A percentile compares a stretch with the other conserved stretches of the same genome.
Conservation (phyloP, 2,113 vertebrate species). For the Paradoxurus hermaphroditus region DNA sequence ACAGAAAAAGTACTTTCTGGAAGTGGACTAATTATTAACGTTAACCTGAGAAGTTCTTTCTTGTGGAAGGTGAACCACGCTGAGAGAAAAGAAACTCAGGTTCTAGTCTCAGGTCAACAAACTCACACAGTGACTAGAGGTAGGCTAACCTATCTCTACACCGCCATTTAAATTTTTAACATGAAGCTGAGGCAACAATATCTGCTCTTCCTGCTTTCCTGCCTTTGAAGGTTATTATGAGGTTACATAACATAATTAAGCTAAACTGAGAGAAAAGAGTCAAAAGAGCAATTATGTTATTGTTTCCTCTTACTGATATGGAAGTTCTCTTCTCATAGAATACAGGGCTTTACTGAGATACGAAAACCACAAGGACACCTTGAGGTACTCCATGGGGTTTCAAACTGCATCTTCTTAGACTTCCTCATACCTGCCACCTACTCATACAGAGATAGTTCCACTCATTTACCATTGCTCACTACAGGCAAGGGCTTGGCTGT, state of each 20-base stretch:
- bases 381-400: background rate
- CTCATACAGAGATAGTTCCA: background rate
- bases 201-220: background rate
- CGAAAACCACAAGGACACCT: background rate
- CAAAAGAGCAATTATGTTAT: background rate
- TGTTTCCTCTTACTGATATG: background rate
- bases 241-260: background rate
- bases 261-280: slow-evolving; percentile 7
- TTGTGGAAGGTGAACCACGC: background rate
- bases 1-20: background rate
- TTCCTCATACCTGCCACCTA: background rate
- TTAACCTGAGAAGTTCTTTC: background rate
- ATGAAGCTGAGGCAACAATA: background rate
- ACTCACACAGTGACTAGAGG: background rate
- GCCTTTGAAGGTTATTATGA: background rate
- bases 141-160: background rate
- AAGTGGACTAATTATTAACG: background rate
- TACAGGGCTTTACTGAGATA: background rate
- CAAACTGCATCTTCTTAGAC: background rate
- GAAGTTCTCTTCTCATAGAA: background rate
- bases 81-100: background rate
- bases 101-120: background rate
- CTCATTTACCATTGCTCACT: accelerated
- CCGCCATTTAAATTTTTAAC: background rate
- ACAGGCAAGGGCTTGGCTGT: accelerated